Conservation (phyloP, 2,888 invertebrate genomes). For the Orchesella flavescens region DNA sequence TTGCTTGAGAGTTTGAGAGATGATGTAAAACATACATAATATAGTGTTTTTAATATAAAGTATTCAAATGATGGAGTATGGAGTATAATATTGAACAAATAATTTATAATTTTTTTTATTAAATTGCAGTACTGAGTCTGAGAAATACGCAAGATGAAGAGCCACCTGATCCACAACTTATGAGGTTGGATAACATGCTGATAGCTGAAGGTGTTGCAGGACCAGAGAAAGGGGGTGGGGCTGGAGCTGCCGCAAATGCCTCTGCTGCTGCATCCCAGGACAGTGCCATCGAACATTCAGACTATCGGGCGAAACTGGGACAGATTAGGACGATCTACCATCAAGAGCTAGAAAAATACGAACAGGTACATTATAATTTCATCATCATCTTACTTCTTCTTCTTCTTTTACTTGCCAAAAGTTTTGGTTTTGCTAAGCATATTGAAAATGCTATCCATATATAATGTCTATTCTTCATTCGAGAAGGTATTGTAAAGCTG, state of each 20-base stretch:
- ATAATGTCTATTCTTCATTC: no score
- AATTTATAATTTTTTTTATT: not conserved
- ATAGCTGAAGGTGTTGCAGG: slow-evolving; percentile 97
- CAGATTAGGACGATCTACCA: slow-evolving; percentile 99
- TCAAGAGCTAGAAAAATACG: slow-evolving; percentile 99
- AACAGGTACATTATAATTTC: slow-evolving; percentile 80
- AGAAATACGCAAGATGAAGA: slow-evolving; percentile 98
- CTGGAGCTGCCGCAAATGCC: slow-evolving; percentile 90
- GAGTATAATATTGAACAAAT: no score
- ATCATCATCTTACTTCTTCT: slow-evolving; percentile 2
- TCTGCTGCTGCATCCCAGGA: slow-evolving; percentile 79
- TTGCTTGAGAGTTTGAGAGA: no score
- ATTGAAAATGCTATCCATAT: no score
- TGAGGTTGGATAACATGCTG: slow-evolving; percentile 98
- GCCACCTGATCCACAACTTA: slow-evolving; percentile 97
- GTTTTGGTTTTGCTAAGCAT: slow-evolving; percentile 3
- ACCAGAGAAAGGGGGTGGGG: slow-evolving; percentile 92
- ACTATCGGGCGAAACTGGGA: slow-evolving; percentile 98
- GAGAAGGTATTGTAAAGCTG: no score
- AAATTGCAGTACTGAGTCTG: slow-evolving; percentile 86
- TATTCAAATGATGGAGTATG: no score
- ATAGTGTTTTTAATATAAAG: no score
- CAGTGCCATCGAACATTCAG: slow-evolving; percentile 98
- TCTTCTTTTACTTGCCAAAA: slow-evolving; percentile 9
- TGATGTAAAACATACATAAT: no score